Evolutionary conservation across 2,888 invertebrate species (phyloP), one percentile per base, ranked within the genome.

Genomic region (Drosophila flavopinicola): DNA sequence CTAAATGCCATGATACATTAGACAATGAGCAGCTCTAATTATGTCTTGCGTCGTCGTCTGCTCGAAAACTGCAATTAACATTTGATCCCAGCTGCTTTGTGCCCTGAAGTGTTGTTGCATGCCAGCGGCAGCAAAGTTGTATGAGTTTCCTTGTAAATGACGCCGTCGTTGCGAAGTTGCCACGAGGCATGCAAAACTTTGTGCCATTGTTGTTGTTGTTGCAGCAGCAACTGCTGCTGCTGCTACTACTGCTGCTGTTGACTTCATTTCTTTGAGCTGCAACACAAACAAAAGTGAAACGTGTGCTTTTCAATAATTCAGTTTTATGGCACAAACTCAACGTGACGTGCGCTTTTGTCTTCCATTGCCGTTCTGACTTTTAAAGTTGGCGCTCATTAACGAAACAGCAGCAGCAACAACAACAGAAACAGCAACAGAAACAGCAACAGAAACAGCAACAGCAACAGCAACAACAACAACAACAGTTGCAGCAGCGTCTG

Each of bases 281-380:
- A 78, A 69, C 79, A 85, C 58, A 73, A 87, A 83, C 83, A 83
- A 83, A 83, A 83, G 83, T 83, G 83, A 83, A 80, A 83, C 83
- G 83, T 83, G 83, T 83, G 86, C 86, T 79, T 84, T 83, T 87
- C 83, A 83, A 83, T 83, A 83, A 87, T 87, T 83, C 88, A 83
- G 86, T 83, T 87, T 85, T 76, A 83, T 87, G 71, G 75, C 87
- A 87, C 71, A 85, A 68, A 64, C 82, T 66, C 83, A 66, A 75
- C 79, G 79, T 75, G 67, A 65, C 58, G 54, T 70, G 58, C 42
- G 25, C 60, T 58, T 65, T 86, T 80, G 85, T 87, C 75, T 66
- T 42, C 56, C 25, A 38, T 54, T 58, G 49, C 30, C 45, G 57
- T 56, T 63, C 52, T 65, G 78, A 67, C 71, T 65, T 78, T 78